These are phyloP conservation scores for Acanthaster planci DNA, from an alignment of 35 echinoderm and acorn worm species.

Conservation along the genomic window DNA sequence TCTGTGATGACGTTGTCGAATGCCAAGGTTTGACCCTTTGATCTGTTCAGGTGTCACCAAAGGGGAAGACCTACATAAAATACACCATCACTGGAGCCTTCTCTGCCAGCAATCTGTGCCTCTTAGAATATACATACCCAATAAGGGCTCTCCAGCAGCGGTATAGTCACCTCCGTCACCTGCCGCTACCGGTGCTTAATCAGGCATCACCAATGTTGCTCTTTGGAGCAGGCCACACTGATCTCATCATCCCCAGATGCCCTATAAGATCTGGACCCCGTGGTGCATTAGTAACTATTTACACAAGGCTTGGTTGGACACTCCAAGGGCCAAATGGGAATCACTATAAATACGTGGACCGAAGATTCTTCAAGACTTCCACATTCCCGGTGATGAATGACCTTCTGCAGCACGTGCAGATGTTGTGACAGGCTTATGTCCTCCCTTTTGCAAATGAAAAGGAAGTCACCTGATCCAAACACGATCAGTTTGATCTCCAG, in stretches of 20 bases:
- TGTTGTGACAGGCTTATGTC: too few species aligned
- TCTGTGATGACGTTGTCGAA: constrained; percentile 13
- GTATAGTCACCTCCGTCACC: too few species aligned
- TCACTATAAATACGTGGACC: too few species aligned
- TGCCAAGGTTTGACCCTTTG: too few species aligned
- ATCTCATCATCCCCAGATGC: constrained; percentile 21
- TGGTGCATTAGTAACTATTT: background rate
- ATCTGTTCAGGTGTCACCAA: constrained; percentile 4
- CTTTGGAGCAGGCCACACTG: constrained; percentile 30
- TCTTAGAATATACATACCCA: constrained; percentile 26
- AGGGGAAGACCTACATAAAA: background rate
- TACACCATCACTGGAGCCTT: constrained; percentile 8
- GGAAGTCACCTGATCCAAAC: too few species aligned
- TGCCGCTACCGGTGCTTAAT: background rate
- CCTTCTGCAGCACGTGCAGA: background rate
- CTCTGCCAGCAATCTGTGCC: background rate
- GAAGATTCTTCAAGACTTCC: background rate
- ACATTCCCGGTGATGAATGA: background rate
- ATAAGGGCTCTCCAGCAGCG: background rate
- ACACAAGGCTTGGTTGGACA: too few species aligned
- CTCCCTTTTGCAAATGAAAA: too few species aligned
- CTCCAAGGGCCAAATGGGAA: background rate
- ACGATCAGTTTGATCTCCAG: too few species aligned
- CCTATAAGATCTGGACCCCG: background rate
- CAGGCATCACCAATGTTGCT: constrained; percentile 30